Base-by-base conservation (phyloP, 1,140 invertebrate species). In the Plectrocnemia conspersa region DNA sequence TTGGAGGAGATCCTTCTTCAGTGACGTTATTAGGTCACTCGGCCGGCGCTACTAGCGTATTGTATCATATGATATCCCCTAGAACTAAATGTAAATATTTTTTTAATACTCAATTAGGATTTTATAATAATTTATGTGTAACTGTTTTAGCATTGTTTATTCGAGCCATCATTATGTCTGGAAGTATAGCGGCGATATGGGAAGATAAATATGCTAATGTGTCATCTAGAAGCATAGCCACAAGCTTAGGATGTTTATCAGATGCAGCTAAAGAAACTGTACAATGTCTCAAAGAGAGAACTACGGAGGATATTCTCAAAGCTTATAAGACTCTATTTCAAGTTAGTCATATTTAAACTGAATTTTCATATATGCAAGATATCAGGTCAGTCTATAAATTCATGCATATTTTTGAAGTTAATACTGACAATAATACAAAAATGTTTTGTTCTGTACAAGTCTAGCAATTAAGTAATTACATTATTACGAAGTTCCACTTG, bases 21-120 rank as follows among this genome's bases (percentile, higher is more conserved):
- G 73, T 91, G 0, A 89, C 88, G 0, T 64, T 90, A 1, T 72
- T 86, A 45, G 87, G 88, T 1, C 81, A 88, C 67, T 79, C 77
- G 0, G 76, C 80, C 4, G 82, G 82, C 1, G 82, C 80, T 16
- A 76, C 78, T n/a, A 78, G 77, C 61, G 75, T 81, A 2, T 64
- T 78, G 15, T 71, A 79, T 56, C 82, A 83, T 63, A 70, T 83
- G 59, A 64, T 77, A 5, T 84, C 82, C 1, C 79, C 82, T 19
- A 71, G 80, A 41, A 77, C 82, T 9, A 63, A 68, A 59, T 79
- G 81, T 81, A 70, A 67, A 58, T 42, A 41, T 21, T 50, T 46
- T 25, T 46, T 15, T 33, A 16, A 42, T 52, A 23, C 3, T 27
- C 11, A n/a, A 50, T 50, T 38, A 38, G 6, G 15, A 7, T 27